Evolutionary conservation across 1,140 invertebrate genomes (phyloP), one percentile per base, ranked within the genome.

Genomic region (Berghia stephanieae): DNA sequence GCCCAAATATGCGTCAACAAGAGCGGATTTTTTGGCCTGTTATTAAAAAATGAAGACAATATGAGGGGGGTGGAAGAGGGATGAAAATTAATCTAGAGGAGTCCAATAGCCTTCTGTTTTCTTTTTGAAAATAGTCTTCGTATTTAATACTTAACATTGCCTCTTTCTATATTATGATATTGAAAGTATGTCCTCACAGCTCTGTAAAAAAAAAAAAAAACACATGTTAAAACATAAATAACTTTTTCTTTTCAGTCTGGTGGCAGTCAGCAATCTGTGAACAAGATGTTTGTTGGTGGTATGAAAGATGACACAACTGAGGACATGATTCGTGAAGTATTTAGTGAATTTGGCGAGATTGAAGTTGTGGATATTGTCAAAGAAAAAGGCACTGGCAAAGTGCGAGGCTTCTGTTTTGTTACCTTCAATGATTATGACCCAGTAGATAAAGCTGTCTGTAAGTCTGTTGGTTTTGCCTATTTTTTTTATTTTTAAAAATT

Each of bases 261-360:
- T 69, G 79, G 74, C n/a, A 77, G 78, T 44, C 81, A 82, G 34
- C 68, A 80, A 36, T 31, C 81, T 69, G 80, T 84, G 82, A 71
- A 92, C 94, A 85, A 95, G 97, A 85, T 98, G 98, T 92, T 99
- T 99, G 66, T 99, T 89, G 97, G 97, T 2, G 85, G 84, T 13
- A 34, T 86, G 71, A 86, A 83, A 63, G 82, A 85, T 70, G 80
- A 81, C 63, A 80, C 79, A 10, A 82, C 81, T 13, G 81, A 82
- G 13, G 81, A 82, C 4, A 69, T 74, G 69, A 74, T 82, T 18
- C 27, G 77, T 16, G 81, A 82, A 42, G 55, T 68, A 3, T 82
- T 82, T 49, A 34, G 36, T 21, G 44, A 66, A 34, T 79, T 67
- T 73, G 81, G 81, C 8, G 52, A 79, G 21, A 80, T 82, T 16